These are phyloP conservation scores for Drosophila mimetica DNA, from an alignment of 2,888 invertebrate genomes.

Conservation along the genomic window DNA sequence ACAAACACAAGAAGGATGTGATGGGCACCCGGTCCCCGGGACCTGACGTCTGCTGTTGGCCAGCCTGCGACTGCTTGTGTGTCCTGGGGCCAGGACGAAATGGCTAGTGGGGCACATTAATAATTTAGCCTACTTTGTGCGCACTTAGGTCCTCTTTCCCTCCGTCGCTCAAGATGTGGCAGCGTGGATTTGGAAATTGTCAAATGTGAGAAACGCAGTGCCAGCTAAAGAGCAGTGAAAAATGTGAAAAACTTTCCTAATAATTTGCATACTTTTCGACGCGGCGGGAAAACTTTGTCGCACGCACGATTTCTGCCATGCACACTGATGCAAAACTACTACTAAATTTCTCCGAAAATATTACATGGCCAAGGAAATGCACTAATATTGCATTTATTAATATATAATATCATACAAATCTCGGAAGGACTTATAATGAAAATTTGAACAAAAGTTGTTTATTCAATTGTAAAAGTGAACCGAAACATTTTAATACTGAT, in stretches of 20 bases:
- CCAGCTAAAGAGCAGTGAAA: conserved; percentile 49
- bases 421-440: too few species aligned
- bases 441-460: too few species aligned
- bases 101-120: conserved; percentile 33
- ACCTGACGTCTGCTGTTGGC: conserved; percentile 25
- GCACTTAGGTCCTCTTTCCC: conserved; percentile 37
- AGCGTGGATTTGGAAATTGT: conserved; percentile 67
- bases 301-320: conserved; percentile 20
- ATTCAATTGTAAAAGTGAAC: too few species aligned
- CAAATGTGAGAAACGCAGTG: conserved; percentile 48
- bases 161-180: conserved; percentile 32
- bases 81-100: conserved; percentile 9
- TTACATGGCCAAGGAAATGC: too few species aligned
- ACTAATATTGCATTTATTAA: too few species aligned
- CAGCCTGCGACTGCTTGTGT: conserved; percentile 15
- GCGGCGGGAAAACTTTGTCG: conserved; percentile 56
- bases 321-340: conserved; percentile 7
- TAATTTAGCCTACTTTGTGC: conserved; percentile 43
- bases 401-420: too few species aligned
- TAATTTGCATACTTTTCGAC: conserved; percentile 76
- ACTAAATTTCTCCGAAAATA: too few species aligned
- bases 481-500: too few species aligned
- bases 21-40: conserved; percentile 8
- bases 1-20: conserved; percentile 21
- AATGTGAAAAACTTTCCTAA: conserved; percentile 75